A percentile compares a stretch with the other conserved stretches of the same genome.
Conservation (phyloP, 2,797 vertebrate genomes). For the Gallinago stenura region DNA sequence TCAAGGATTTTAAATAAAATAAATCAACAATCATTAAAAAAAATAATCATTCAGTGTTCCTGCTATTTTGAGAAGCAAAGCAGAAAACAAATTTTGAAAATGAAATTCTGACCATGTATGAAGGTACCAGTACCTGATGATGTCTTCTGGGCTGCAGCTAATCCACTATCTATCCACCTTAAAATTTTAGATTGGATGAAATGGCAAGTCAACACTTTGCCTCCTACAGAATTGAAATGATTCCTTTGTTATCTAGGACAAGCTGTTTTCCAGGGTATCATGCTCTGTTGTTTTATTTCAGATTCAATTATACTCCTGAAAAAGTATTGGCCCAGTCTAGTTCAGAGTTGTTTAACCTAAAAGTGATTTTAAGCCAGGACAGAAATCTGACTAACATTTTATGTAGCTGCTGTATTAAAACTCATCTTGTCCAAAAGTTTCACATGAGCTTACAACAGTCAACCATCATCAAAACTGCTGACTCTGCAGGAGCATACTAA, state of each 20-base stretch:
- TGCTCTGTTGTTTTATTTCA: not conserved
- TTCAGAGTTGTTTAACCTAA: not conserved
- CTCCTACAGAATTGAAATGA: not conserved
- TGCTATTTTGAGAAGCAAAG: not conserved
- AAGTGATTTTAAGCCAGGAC: not conserved
- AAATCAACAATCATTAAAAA: not conserved
- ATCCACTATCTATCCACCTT: not conserved
- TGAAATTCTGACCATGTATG: not conserved
- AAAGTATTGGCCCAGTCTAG: not conserved
- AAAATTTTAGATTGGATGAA: not conserved
- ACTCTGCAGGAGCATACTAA: not conserved
- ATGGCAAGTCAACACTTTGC: not conserved
- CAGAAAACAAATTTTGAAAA: not conserved
- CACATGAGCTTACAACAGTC: not conserved
- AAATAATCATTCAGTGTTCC: not conserved
- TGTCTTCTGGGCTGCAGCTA: not conserved
- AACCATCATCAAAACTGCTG: not conserved
- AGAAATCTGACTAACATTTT: not conserved
- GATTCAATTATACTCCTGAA: not conserved
- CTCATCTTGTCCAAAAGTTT: not conserved
- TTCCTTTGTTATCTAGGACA: not conserved
- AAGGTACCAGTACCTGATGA: not conserved
- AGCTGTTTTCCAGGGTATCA: not conserved
- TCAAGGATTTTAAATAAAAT: not conserved
- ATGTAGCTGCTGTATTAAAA: not conserved